Evolutionary conservation across 2,113 vertebrate species (phyloP).

Genomic region (Haemorhous mexicanus): DNA sequence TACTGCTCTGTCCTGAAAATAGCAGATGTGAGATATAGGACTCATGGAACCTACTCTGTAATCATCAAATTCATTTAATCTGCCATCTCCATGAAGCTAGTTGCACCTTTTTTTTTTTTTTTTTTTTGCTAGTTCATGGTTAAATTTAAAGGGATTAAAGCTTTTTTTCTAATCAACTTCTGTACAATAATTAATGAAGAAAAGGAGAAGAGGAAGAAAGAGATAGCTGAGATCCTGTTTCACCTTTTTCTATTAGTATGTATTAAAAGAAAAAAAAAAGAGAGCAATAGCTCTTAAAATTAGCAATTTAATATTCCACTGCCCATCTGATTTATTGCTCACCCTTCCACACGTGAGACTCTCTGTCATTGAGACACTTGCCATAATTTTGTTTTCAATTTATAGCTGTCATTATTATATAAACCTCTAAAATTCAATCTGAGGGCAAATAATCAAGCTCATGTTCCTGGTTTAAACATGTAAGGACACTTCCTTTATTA

Average conservation of each 20-base stretch:
- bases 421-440: conserved; percentile 64
- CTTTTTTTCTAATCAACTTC: neutral
- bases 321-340: conserved; percentile 53
- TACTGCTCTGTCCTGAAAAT: neutral
- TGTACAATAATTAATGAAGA: neutral
- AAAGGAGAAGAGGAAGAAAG: neutral
- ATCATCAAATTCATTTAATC: conserved; percentile 13
- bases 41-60: neutral
- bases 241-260: conserved; percentile 18
- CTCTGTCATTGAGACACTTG: conserved; percentile 38
- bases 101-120: neutral
- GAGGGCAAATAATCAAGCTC: conserved; percentile 40
- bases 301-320: conserved; percentile 59
- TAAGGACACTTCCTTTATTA: conserved; percentile 44
- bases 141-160: neutral
- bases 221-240: neutral
- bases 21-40: neutral
- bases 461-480: conserved; percentile 25
- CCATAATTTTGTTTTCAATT: conserved; percentile 45
- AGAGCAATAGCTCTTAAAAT: conserved; percentile 42
- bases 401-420: conserved; percentile 43
- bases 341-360: neutral
- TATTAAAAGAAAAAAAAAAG: neutral
- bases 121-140: neutral
- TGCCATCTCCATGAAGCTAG: neutral